Conservation (phyloP, 92 coral and sea anemone species). For the Phymanthus crucifer region DNA sequence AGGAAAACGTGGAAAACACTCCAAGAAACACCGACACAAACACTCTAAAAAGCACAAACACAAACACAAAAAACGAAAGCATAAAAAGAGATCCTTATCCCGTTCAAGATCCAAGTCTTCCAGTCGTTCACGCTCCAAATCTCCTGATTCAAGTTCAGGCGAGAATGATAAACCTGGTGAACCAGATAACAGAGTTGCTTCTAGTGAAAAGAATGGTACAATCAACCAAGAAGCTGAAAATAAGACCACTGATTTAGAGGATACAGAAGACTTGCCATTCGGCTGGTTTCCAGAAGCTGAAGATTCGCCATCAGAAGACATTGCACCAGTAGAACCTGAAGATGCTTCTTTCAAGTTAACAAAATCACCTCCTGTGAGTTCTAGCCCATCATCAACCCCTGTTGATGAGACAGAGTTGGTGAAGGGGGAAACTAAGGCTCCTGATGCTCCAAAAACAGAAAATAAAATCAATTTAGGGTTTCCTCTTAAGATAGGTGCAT, state of each 20-base stretch:
- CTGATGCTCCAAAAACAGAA: background rate
- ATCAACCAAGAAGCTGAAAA: background rate
- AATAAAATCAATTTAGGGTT: conserved; percentile 11
- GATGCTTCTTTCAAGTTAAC: conserved; percentile 22
- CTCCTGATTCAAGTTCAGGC: conserved; percentile 10
- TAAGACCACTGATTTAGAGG: background rate
- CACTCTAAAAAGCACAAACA: conserved; percentile 72
- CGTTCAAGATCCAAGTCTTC: conserved; percentile 54
- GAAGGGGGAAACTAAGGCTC: background rate
- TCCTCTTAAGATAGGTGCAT: background rate
- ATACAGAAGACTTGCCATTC: too few species aligned
- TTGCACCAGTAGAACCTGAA: background rate
- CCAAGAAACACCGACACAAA: conserved; percentile 79
- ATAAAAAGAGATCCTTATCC: conserved; percentile 55
- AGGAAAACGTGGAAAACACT: conserved; percentile 42
- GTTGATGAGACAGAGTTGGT: background rate
- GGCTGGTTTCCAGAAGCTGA: too few species aligned
- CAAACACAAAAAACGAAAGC: conserved; percentile 72
- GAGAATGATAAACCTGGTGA: background rate
- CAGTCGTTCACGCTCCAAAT: conserved; percentile 51
- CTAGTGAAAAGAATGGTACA: background rate
- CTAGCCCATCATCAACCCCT: background rate
- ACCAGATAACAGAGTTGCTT: background rate
- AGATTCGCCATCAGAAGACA: background rate
- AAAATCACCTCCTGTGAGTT: conserved; percentile 11